Base-by-base conservation (phyloP, 2,797 vertebrate species). In the Lagodon rhomboides region DNA sequence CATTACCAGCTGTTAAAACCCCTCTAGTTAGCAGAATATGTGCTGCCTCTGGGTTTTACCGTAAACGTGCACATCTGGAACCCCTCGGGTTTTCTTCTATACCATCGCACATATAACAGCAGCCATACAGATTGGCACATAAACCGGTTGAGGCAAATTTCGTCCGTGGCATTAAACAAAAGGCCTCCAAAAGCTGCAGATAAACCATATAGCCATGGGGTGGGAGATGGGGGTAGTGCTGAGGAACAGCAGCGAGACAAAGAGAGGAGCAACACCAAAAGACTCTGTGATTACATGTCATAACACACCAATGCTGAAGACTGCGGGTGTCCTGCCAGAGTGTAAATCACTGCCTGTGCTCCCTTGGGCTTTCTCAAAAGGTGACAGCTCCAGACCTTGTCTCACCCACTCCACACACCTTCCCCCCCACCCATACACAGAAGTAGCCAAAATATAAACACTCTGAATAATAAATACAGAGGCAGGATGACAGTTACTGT, bases 361-460 rank as follows among this genome's bases (percentile, higher is more conserved):
- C 78, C 65, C 74, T 68, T 60, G 78, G 81, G 80, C 73, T 84
- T 62, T 79, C 51, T 82, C 68, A 72, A 50, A 58, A 73, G 82
- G 75, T 88, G 92, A 89, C 82, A 86, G 83, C 79, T 75, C 78
- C 79, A 91, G 82, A 91, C 85, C 84, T 82, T 18, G 75, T 80
- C 75, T 91, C 85, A 82, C 77, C 78, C 74, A 55, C 75, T 80
- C 67, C 51, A 12, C 64, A 69, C 55, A 54, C 34, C 8, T 8
- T 6, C 74, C 67, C 64, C 30, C 27, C 56, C 74, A 10, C 38
- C 22, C 18, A 30, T 23, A 44, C 47, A 64, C 68, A 79, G 53
- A 77, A 84, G 70, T 71, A 56, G 79, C 75, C 62, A 62, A 80
- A 91, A 83, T 76, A 73, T 63, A 81, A 84, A 89, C 73, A 84